Evolutionary conservation across 2,113 vertebrate species (phyloP), one percentile per base, ranked within the genome.

Genomic region (Chrysemys picta): DNA sequence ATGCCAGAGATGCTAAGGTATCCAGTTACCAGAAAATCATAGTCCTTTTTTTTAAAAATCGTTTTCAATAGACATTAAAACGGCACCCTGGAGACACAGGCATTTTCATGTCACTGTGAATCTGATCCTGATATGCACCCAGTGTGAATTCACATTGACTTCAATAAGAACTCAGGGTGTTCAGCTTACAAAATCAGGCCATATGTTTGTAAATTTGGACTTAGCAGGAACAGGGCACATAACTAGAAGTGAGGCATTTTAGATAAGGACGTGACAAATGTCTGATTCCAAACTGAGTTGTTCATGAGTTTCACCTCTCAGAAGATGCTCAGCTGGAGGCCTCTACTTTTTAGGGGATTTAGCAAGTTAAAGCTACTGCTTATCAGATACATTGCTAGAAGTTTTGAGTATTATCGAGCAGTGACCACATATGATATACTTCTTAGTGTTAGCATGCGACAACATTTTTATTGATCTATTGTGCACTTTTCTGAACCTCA

Each of bases 91-190:
- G 47, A 69, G 17, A 69, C 82, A 90, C 84, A 97, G 93, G 87
- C 92, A 92, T 84, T 96, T 95, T 59, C 65, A 53, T 92, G 92
- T 82, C 65, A 88, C 65, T 91, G 95, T 95, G 88, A 57, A 81
- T 89, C 88, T 85, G 53, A 92, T 89, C 88, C 89, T 59, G 24
- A 53, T 31, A 35, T n/a, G 35, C 65, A 69, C 14, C 35, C 65
- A 38, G 12, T 54, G 56, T 84, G 83, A 93, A 22, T 69, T 38
- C 38, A 1, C 14, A 47, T 19, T 75, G 72, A 50, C 56, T 85
- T 53, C 75, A 25, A 14, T 42, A 72, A 3, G 0, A 2, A 27
- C 38, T 49, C 29, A 85, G 13, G n/a, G 7, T 38, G 65, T n/a
- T 69, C 35, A 35, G 65, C 65, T 69, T 69, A 69, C 35, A 69